A percentile compares a stretch with the other conserved stretches of the same genome.
phyloP scores from a whole-genome alignment of 1,140 invertebrate species.

The Pteromalus puparum region DNA sequence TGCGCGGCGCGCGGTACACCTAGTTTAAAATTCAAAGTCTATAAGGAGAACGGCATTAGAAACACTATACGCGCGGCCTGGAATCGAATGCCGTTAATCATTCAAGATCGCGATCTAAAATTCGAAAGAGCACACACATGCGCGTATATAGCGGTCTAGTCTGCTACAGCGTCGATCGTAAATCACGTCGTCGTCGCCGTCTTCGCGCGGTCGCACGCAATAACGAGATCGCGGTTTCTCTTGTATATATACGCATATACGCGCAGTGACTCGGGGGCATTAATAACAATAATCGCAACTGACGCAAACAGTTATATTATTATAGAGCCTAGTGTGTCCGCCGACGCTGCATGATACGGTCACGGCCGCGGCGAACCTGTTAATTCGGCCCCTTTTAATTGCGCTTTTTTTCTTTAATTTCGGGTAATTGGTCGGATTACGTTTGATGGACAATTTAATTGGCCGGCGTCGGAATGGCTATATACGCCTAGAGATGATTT shows the following conservation, averaged over 20 bases:
- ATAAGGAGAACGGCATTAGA: slow-evolving; percentile 10
- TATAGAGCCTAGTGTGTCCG: background rate
- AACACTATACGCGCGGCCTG: background rate
- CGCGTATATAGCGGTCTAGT: background rate
- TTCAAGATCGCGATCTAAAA: slow-evolving; percentile 39
- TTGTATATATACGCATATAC: background rate
- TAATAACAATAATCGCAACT: slow-evolving; percentile 18
- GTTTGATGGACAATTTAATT: slow-evolving; percentile 26
- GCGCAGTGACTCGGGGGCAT: background rate
- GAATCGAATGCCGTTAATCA: slow-evolving; percentile 39
- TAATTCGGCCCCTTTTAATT: background rate
- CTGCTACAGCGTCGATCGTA: background rate
- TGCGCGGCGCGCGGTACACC: background rate
- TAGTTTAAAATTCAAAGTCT: background rate
- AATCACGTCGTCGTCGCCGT: slow-evolving; percentile 17
- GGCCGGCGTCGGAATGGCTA: background rate
- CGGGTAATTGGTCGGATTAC: background rate
- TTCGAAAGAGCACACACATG: background rate
- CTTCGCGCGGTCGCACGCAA: slow-evolving; percentile 19
- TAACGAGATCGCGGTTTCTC: slow-evolving; percentile 23
- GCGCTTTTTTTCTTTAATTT: background rate
- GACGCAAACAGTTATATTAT: background rate
- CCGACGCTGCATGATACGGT: background rate
- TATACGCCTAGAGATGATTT: no score
- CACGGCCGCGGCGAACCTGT: background rate